Percentiles rank a stretch among this genome's conserved stretches.
Conservation (phyloP, 2,797 vertebrate genomes). For the Myotis planiceps region DNA sequence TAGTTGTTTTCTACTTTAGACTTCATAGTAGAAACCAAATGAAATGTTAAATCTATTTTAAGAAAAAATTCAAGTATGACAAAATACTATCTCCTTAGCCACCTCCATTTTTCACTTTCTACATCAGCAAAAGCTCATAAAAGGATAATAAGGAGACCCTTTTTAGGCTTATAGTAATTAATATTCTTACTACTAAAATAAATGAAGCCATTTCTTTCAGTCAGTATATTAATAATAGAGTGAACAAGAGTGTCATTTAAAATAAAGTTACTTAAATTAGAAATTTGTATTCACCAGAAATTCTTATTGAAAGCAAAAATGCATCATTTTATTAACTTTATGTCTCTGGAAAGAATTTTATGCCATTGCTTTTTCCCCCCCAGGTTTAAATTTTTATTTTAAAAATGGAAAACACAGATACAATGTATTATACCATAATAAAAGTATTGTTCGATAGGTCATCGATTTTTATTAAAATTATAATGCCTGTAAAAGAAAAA, state of each 20-base stretch:
- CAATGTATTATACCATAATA: slow-evolving; percentile 66
- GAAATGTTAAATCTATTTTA: slow-evolving; percentile 58
- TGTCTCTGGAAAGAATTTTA: neutral
- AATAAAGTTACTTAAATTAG: neutral
- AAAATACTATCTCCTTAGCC: slow-evolving; percentile 29
- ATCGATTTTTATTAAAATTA: neutral
- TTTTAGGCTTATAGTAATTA: neutral
- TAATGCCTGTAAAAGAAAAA: neutral
- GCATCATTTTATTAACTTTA: neutral
- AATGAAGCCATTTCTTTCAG: neutral
- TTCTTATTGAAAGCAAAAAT: slow-evolving; percentile 29
- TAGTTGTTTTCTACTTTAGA: slow-evolving; percentile 51
- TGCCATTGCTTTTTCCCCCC: neutral
- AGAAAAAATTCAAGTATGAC: slow-evolving; percentile 51
- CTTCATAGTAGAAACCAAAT: slow-evolving; percentile 50
- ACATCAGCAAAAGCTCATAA: neutral
- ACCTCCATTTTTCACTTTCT: neutral
- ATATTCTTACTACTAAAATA: neutral
- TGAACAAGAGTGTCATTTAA: neutral
- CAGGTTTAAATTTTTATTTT: slow-evolving; percentile 87
- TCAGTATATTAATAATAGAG: neutral
- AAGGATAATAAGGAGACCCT: neutral
- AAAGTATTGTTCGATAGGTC: slow-evolving; percentile 36
- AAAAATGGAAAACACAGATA: slow-evolving; percentile 84
- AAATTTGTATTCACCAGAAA: neutral